A percentile compares a stretch with the other conserved stretches of the same genome.
Evolutionary conservation across 2,113 vertebrate genomes (phyloP).

Genomic region (Apeltes quadracus): DNA sequence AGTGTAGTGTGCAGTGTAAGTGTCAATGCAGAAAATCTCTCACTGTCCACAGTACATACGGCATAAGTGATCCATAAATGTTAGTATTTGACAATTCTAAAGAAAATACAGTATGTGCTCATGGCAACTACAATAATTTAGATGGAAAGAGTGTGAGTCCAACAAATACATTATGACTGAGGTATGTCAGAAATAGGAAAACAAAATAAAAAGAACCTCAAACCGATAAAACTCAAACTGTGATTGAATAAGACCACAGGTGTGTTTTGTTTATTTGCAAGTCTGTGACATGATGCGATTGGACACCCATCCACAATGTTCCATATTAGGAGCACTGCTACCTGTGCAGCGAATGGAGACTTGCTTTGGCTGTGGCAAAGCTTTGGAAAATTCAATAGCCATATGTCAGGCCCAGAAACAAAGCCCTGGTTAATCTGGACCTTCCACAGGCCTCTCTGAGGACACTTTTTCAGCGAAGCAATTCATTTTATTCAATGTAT

Average conservation of each 20-base stretch:
- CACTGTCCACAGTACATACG: not conserved
- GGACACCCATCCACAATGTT: not conserved
- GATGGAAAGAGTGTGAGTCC: not conserved
- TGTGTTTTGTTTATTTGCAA: not conserved
- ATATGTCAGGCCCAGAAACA: not conserved
- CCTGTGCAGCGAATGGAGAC: not conserved
- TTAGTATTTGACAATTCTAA: no score
- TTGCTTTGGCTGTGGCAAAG: not conserved
- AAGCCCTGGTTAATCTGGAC: slow-evolving; percentile 10
- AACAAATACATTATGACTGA: not conserved
- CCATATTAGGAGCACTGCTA: not conserved
- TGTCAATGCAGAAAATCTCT: not conserved
- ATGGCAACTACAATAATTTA: not conserved
- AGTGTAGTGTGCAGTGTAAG: not conserved
- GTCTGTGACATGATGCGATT: not conserved
- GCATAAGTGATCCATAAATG: no score
- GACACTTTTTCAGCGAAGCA: slow-evolving; percentile 4
- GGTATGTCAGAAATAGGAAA: not conserved
- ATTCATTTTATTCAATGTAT: not conserved
- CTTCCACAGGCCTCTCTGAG: slow-evolving; percentile 16
- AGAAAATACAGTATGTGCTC: not conserved
- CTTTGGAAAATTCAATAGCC: not conserved
- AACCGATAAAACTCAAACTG: not conserved
- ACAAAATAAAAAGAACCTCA: not conserved
- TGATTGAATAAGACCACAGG: not conserved